phyloP scores from a whole-genome alignment of 2,888 invertebrate genomes.

The Mythimna loreyi region DNA sequence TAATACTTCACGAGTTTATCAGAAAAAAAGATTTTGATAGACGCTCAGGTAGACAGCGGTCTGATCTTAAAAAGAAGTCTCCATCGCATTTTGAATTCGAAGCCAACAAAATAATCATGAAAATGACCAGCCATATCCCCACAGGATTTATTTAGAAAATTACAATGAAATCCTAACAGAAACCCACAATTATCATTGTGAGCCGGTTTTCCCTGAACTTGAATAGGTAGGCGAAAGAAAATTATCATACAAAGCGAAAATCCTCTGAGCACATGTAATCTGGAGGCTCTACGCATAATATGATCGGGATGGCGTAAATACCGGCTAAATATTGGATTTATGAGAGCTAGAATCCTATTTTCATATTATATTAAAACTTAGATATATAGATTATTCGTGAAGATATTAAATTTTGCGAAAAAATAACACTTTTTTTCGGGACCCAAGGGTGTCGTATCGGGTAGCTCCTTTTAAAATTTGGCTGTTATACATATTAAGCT shows the following conservation, averaged over 20 bases:
- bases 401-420: background rate
- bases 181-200: constrained; percentile 41
- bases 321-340: constrained; percentile 52
- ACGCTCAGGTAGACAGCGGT: too few relatives aligned
- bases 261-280: constrained; percentile 53
- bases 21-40: too few relatives aligned
- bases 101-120: background rate
- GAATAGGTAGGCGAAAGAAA: constrained; percentile 45
- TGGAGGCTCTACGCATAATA: constrained; percentile 31
- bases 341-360: constrained; percentile 32
- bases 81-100: background rate
- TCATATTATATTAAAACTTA: constrained; percentile 9
- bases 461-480: background rate
- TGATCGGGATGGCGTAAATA: constrained; percentile 37
- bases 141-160: constrained; percentile 28
- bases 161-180: constrained; percentile 32
- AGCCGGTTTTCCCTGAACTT: constrained; percentile 27
- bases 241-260: constrained; percentile 64
- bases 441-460: background rate
- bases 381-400: background rate
- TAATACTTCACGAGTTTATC: too few relatives aligned
- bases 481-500: background rate
- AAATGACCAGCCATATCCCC: background rate
- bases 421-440: background rate
- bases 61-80: too few relatives aligned